Evolutionary conservation across 1,140 invertebrate species (phyloP), one percentile per base, ranked within the genome.

Genomic region (Bombus polaris): DNA sequence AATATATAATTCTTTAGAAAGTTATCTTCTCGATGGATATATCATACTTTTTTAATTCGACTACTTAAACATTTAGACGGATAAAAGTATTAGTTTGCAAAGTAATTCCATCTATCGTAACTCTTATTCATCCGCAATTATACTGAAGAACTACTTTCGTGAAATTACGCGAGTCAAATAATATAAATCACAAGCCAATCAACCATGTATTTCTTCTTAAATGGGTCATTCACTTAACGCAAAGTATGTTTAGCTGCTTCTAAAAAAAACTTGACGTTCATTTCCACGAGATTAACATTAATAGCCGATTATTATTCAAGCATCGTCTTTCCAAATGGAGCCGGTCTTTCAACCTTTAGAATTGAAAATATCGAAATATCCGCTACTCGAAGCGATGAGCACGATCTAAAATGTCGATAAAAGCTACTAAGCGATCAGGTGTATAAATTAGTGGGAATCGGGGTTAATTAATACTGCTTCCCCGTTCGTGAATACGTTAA

Each of bases 391-490:
- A 42, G 28, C 39, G 18, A 32, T 32, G 9, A 37, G 12, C 1
- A 13, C 13, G 32, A 37, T 37, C 18, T 25, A 25, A 68, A 37
- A 25, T 25, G 8, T 37, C 28, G 73, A 47, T 73, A 72, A 81
- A 73, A 66, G 42, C 57, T 15, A 22, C 28, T 28, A 77, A 44
- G 39, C 47, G 71, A 22, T 39, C 28, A 44, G 47, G 4, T 65
- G 59, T 53, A 77, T 28, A 77, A 66, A 42, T 85, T 88, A 85
- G 70, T 65, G 59, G 66, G 65, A 65, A 77, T 77, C 82, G 77
- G 57, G 47, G 68, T 85, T 89, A 81, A 89, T 89, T 88, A 81
- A 89, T 88, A 65, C 72, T 18, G 47, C 73, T 47, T 9, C 86
- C 28, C 12, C 18, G 79, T 74, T 78, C 32, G 47, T 32, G 71